Conservation (phyloP, 2,797 vertebrate species). For the Lithobates pipiens region DNA sequence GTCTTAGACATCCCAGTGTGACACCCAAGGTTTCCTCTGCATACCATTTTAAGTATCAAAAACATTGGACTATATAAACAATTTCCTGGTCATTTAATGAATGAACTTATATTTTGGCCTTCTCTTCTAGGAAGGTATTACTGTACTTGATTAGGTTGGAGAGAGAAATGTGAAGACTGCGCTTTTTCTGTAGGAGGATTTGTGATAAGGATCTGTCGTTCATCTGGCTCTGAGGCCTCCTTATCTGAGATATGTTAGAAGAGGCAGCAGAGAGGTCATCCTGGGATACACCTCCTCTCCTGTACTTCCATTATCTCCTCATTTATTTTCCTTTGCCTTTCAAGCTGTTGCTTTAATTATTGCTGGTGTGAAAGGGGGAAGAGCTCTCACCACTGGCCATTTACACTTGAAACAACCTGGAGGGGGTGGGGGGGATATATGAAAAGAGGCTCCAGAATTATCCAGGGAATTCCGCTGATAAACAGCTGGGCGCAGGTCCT, state of each 20-base stretch:
- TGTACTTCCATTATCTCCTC: slow-evolving; percentile 39
- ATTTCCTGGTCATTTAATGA: no score
- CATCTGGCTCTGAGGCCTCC: slow-evolving; percentile 1
- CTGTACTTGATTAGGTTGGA: no score
- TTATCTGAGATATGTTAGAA: slow-evolving; percentile 6
- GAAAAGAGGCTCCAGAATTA: slow-evolving; percentile 8
- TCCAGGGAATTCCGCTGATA: slow-evolving; percentile 25
- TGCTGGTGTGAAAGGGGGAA: slow-evolving; percentile 46
- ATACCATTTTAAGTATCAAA: no score
- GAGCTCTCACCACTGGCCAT: slow-evolving; percentile 26
- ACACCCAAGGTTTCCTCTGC: no score
- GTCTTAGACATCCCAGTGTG: no score
- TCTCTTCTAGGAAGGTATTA: no score
- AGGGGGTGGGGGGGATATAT: slow-evolving; percentile 39
- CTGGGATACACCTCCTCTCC: not conserved
- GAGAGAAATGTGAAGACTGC: no score
- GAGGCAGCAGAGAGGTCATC: not conserved
- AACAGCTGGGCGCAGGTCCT: slow-evolving; percentile 23
- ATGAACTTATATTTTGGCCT: no score
- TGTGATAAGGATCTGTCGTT: slow-evolving; percentile 8
- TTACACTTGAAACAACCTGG: slow-evolving; percentile 52
- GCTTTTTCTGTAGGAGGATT: no score
- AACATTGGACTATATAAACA: no score
- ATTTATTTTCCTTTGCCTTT: slow-evolving; percentile 55
- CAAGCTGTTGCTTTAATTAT: slow-evolving; percentile 54